Percentiles rank a stretch among this genome's conserved stretches.
These are phyloP conservation scores for Scarus forsteni DNA, from an alignment of 2,797 vertebrate genomes.

Conservation along the genomic window DNA sequence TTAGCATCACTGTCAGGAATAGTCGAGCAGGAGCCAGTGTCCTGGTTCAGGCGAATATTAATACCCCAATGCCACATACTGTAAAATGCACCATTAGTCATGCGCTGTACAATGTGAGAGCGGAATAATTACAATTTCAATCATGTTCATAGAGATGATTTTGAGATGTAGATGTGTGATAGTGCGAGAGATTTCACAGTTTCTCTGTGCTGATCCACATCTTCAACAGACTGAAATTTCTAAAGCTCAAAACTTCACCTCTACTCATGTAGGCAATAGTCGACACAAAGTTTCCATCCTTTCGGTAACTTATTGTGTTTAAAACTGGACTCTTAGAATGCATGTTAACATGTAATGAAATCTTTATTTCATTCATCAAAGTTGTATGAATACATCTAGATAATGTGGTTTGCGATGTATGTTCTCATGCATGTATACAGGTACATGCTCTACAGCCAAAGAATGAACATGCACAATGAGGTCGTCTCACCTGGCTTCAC, in stretches of 20 bases:
- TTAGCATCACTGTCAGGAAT: conserved; percentile 82
- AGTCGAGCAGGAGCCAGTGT: conserved; percentile 67
- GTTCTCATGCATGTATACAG: no score
- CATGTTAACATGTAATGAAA: no score
- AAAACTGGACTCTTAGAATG: no score
- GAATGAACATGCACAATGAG: no score
- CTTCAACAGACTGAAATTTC: conserved; percentile 17
- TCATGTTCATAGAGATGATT: conserved; percentile 43
- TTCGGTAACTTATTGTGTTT: no score
- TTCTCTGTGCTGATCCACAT: conserved; percentile 56
- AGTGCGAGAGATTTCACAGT: conserved; percentile 22
- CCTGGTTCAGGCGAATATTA: conserved; percentile 57
- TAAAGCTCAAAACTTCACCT: conserved; percentile 12
- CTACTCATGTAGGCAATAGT: conserved; percentile 22
- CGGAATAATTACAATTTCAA: conserved; percentile 46
- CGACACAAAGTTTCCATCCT: neutral
- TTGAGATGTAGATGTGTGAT: conserved; percentile 43
- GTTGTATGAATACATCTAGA: no score
- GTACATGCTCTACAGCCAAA: no score
- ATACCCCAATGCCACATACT: conserved; percentile 55
- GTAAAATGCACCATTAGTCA: conserved; percentile 61
- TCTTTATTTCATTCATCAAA: no score
- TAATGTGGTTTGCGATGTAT: no score
- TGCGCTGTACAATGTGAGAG: conserved; percentile 38
- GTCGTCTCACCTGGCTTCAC: no score